Evolutionary conservation across 1,140 invertebrate species (phyloP).

Genomic region (Penaeus indicus): DNA sequence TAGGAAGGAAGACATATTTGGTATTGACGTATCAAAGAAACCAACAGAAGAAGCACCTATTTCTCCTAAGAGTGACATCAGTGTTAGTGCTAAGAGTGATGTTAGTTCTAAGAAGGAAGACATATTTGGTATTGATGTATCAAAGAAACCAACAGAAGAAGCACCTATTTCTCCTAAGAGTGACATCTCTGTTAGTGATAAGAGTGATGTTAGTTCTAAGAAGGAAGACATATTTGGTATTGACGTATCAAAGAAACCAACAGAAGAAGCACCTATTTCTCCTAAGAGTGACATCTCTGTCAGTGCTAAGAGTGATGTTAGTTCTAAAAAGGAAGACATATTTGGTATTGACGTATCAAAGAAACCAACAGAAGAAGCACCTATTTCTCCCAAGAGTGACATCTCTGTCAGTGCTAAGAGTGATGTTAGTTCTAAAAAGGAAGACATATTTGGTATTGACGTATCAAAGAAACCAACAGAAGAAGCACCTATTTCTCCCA

Average conservation of each 20-base stretch:
- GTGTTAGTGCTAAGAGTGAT: not conserved
- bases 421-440: not conserved
- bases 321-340: not conserved
- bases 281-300: constrained; percentile 33
- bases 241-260: constrained; percentile 11
- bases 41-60: constrained; percentile 16
- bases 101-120: constrained; percentile 1
- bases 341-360: not conserved
- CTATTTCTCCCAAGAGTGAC: too few species aligned
- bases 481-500: constrained; percentile 3
- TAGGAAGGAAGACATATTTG: not conserved
- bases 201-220: constrained; percentile 29
- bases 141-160: not conserved
- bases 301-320: constrained; percentile 43
- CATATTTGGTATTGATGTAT: not conserved
- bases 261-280: constrained; percentile 15
- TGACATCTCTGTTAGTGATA: constrained; percentile 24
- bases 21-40: not conserved
- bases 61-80: constrained; percentile 1
- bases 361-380: not conserved
- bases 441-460: not conserved
- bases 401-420: not conserved
- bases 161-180: not conserved
- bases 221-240: not conserved
- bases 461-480: not conserved